Percentiles rank a stretch among this genome's conserved stretches.
Evolutionary conservation across 2,113 vertebrate species (phyloP).

Genomic region (Eclectus roratus): DNA sequence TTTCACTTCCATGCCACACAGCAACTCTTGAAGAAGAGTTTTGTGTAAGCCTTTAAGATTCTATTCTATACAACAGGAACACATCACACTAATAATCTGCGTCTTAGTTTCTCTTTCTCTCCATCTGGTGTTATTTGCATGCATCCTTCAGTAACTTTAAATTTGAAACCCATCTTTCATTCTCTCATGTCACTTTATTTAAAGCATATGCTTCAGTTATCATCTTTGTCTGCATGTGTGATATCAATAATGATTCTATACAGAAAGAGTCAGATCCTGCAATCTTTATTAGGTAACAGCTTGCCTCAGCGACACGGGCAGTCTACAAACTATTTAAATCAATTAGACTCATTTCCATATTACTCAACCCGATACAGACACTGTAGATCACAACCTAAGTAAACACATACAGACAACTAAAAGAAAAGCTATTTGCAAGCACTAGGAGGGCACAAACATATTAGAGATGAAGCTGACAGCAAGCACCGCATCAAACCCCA

Average conservation of each 20-base stretch:
- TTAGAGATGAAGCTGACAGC: not conserved
- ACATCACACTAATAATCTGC: not conserved
- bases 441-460: not conserved
- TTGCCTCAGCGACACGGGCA: conserved; percentile 25
- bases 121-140: conserved; percentile 29
- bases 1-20: not conserved
- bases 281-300: conserved; percentile 51
- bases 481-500: accelerated
- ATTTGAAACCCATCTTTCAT: conserved; percentile 41
- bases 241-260: conserved; percentile 38
- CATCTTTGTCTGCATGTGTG: conserved; percentile 54
- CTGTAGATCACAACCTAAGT: not conserved
- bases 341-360: conserved; percentile 41
- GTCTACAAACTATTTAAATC: conserved; percentile 55
- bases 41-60: not conserved
- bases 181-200: conserved; percentile 30
- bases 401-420: not conserved
- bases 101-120: conserved; percentile 40
- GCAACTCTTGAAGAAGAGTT: not conserved
- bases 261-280: conserved; percentile 21
- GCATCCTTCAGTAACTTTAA: conserved; percentile 24
- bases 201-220: conserved; percentile 51
- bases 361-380: conserved; percentile 19
- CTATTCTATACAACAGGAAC: not conserved
- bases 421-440: conserved; percentile 16